phyloP scores from a whole-genome alignment of 64 coral and sea anemone species.

The Pocillopora damicornis region DNA sequence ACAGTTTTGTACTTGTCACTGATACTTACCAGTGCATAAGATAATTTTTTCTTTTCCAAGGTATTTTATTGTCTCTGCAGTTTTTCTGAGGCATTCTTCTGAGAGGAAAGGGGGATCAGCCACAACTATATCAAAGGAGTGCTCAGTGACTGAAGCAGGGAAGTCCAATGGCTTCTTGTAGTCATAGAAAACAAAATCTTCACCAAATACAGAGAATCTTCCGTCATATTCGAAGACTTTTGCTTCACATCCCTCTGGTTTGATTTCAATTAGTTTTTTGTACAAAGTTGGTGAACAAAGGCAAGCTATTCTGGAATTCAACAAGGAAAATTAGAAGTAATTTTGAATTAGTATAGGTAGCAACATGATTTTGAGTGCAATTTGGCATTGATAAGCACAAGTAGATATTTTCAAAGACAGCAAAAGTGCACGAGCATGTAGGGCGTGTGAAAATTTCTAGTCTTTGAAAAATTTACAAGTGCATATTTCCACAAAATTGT shows the following conservation, averaged over 20 bases:
- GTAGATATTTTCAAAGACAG: too few species aligned
- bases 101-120: slow-evolving; percentile 76
- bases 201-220: slow-evolving; percentile 75
- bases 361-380: too few species aligned
- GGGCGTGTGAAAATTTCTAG: too few species aligned
- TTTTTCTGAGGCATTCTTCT: slow-evolving; percentile 74
- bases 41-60: slow-evolving; percentile 77
- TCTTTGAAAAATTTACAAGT: too few species aligned
- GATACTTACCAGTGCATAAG: slow-evolving; percentile 63
- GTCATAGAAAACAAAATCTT: slow-evolving; percentile 67
- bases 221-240: slow-evolving; percentile 78
- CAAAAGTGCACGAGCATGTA: too few species aligned
- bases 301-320: slow-evolving; percentile 66
- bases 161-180: slow-evolving; percentile 69
- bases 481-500: too few species aligned
- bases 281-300: slow-evolving; percentile 75
- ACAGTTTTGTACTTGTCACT: too few species aligned
- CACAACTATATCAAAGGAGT: slow-evolving; percentile 82
- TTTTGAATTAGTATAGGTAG: not conserved
- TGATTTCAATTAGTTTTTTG: slow-evolving; percentile 58
- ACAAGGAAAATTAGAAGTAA: not conserved
- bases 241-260: slow-evolving; percentile 44
- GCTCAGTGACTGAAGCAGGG: slow-evolving; percentile 13
- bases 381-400: too few species aligned
- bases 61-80: slow-evolving; percentile 64